A percentile compares a stretch with the other conserved stretches of the same genome.
These are phyloP conservation scores for Florisuga fusca DNA, from an alignment of 2,797 vertebrate genomes.

Conservation along the genomic window DNA sequence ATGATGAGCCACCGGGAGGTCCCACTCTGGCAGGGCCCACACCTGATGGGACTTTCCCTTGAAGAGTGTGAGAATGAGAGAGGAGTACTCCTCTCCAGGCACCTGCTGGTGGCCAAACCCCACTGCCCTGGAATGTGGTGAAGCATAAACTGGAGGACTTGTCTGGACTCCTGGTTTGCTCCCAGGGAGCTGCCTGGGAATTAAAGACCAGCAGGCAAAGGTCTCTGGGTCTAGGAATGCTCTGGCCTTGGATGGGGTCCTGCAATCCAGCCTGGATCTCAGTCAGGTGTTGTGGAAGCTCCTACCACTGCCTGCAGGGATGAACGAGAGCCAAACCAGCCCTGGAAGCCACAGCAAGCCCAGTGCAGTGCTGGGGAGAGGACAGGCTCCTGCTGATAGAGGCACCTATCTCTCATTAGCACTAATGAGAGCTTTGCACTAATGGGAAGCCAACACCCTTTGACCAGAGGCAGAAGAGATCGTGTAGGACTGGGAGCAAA, in stretches of 20 bases:
- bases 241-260: background rate
- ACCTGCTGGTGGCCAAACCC: background rate
- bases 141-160: background rate
- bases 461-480: background rate
- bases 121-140: background rate
- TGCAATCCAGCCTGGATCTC: background rate
- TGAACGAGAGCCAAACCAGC: background rate
- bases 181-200: background rate
- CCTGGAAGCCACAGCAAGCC: rapidly evolving
- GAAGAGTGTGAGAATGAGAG: background rate
- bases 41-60: background rate
- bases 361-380: rapidly evolving
- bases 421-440: background rate
- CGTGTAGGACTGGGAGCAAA: rapidly evolving
- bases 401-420: background rate
- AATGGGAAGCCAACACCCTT: background rate
- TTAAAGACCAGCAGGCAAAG: background rate
- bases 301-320: rapidly evolving
- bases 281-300: background rate
- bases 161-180: background rate
- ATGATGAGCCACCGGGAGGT: background rate
- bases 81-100: background rate
- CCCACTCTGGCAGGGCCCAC: background rate
- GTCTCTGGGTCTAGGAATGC: rapidly evolving
- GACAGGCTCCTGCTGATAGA: background rate